Percentiles rank a stretch among this genome's conserved stretches.
Evolutionary conservation across 2,113 vertebrate species (phyloP).

Genomic region (Alexandromys fortis): DNA sequence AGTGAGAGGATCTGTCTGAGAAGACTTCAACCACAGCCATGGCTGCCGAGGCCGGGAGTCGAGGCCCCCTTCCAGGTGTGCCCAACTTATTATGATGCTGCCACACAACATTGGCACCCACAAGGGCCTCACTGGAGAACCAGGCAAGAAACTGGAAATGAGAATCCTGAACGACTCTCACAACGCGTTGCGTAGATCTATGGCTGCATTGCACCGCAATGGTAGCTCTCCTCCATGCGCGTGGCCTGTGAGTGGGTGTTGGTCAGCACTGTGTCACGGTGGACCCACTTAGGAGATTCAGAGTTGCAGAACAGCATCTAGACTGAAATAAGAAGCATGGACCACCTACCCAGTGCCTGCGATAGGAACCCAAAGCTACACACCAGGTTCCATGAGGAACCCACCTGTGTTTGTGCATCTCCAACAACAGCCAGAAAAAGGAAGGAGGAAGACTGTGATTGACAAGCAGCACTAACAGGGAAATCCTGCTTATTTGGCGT

Average conservation of each 20-base stretch:
- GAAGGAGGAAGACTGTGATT: not conserved
- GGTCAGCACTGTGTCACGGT: not conserved
- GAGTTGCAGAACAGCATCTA: not conserved
- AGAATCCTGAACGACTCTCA: not conserved
- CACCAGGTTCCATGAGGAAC: not conserved
- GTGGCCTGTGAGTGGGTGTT: not conserved
- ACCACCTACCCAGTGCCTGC: accelerated
- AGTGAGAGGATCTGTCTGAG: not conserved
- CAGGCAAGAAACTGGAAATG: no score
- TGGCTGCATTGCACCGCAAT: not conserved
- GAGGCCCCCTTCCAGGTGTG: no score
- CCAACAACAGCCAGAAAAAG: not conserved
- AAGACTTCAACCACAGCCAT: accelerated
- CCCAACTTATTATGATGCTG: not conserved
- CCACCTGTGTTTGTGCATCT: no score
- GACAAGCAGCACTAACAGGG: accelerated
- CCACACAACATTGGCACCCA: not conserved
- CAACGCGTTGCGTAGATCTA: not conserved
- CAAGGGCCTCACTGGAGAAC: not conserved
- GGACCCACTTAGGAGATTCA: not conserved
- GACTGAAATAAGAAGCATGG: not conserved
- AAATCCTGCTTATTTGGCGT: not conserved
- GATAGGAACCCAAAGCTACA: not conserved
- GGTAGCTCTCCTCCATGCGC: accelerated
- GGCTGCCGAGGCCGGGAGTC: accelerated